Conservation (phyloP, 2,113 vertebrate genomes). For the Macaca mulatta region DNA sequence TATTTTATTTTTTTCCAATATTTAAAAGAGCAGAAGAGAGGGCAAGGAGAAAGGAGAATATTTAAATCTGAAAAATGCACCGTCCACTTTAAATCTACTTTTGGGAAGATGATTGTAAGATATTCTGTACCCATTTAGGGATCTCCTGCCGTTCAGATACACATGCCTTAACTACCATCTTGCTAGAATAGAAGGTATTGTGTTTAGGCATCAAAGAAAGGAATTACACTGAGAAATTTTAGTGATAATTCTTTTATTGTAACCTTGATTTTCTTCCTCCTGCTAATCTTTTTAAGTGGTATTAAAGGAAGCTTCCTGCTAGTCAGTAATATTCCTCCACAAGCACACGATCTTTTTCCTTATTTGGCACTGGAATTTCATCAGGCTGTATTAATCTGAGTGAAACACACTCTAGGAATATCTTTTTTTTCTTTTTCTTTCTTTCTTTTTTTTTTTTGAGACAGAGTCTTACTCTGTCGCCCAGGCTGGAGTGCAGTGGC, state of each 20-base stretch:
- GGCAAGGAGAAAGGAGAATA: background rate
- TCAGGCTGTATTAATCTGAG: slow-evolving; percentile 14
- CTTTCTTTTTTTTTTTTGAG: no score
- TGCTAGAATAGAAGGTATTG: slow-evolving; percentile 14
- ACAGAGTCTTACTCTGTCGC: no score
- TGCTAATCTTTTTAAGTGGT: slow-evolving; percentile 59
- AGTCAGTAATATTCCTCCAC: slow-evolving; percentile 15
- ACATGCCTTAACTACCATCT: background rate
- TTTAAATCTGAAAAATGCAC: slow-evolving; percentile 17
- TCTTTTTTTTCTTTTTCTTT: background rate
- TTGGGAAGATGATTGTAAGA: slow-evolving; percentile 16
- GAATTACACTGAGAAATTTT: slow-evolving; percentile 33
- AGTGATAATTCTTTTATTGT: slow-evolving; percentile 16
- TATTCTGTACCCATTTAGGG: background rate
- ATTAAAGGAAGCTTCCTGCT: slow-evolving; percentile 38
- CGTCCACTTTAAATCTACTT: slow-evolving; percentile 24
- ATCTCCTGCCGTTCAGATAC: background rate
- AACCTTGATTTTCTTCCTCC: slow-evolving; percentile 52
- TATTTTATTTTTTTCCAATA: background rate
- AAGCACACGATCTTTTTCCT: slow-evolving; percentile 35
- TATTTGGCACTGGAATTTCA: slow-evolving; percentile 59
- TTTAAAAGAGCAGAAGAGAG: slow-evolving; percentile 6
- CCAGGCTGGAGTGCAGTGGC: no score
- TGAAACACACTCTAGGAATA: slow-evolving; percentile 8
- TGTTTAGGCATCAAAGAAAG: slow-evolving; percentile 55